A percentile compares a stretch with the other conserved stretches of the same genome.
phyloP scores from a whole-genome alignment of 92 coral and sea anemone genomes.

The Anthopleura xanthogrammica region DNA sequence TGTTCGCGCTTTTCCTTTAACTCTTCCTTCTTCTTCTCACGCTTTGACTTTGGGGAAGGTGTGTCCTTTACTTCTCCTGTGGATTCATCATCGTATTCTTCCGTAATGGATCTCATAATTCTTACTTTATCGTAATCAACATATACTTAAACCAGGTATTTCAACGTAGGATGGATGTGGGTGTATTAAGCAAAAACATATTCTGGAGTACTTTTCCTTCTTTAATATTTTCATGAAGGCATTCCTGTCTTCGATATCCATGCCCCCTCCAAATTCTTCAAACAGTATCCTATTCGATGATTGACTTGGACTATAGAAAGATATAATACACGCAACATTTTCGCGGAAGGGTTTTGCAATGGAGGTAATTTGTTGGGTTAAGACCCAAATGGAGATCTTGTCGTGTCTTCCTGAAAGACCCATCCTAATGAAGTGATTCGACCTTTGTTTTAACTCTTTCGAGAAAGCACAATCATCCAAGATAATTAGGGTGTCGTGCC shows the following conservation, averaged over 20 bases:
- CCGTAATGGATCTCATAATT: too few relatives aligned
- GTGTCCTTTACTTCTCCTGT: too few relatives aligned
- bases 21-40: background rate
- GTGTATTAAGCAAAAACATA: background rate
- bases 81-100: too few relatives aligned
- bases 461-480: constrained; percentile 34
- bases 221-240: constrained; percentile 17
- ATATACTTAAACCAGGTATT: background rate
- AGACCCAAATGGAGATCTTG: constrained; percentile 14
- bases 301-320: constrained; percentile 1
- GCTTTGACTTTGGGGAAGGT: too few relatives aligned
- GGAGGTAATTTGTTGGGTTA: constrained; percentile 26
- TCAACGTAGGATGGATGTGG: background rate
- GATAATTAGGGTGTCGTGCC: constrained; percentile 16
- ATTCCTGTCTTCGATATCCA: constrained; percentile 12
- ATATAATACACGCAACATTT: constrained; percentile 11
- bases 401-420: constrained; percentile 22
- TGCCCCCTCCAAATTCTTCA: constrained; percentile 26
- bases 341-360: constrained; percentile 28
- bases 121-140: too few relatives aligned
- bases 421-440: constrained; percentile 3
- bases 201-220: background rate
- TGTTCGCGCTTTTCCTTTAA: background rate
- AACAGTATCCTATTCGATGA: constrained; percentile 13
- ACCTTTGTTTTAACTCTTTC: constrained; percentile 23